phyloP scores from a whole-genome alignment of 2,797 vertebrate species.

The Argyrosomus regius region DNA sequence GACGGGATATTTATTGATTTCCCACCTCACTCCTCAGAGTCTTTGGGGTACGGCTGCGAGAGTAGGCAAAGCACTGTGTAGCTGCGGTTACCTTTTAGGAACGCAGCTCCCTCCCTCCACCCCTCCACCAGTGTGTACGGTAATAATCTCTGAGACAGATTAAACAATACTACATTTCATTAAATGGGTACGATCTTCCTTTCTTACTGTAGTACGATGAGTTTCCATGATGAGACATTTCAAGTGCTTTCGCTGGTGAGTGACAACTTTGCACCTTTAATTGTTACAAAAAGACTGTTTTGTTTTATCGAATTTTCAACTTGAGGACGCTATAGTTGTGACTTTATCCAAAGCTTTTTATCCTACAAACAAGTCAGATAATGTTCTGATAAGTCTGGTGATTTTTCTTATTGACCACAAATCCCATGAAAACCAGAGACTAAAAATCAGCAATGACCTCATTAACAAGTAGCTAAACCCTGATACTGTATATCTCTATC shows the following conservation, averaged over 20 bases:
- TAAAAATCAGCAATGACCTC: constrained; percentile 10
- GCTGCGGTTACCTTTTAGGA: constrained; percentile 50
- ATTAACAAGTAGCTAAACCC: constrained; percentile 3
- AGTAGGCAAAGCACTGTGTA: constrained; percentile 92
- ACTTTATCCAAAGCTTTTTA: constrained; percentile 12
- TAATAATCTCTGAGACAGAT: constrained; percentile 43
- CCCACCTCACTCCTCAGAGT: constrained; percentile 87
- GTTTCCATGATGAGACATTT: constrained; percentile 44
- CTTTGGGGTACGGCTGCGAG: constrained; percentile 84
- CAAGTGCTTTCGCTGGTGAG: constrained; percentile 60
- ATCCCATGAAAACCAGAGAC: constrained; percentile 21
- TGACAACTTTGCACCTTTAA: constrained; percentile 48
- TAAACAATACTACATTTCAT: constrained; percentile 43
- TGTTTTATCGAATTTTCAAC: constrained; percentile 9
- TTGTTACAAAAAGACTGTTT: constrained; percentile 23
- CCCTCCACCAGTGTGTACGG: constrained; percentile 12
- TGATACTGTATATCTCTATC: not conserved
- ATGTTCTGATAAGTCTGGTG: not conserved
- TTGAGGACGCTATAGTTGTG: constrained; percentile 1
- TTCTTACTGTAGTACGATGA: constrained; percentile 34
- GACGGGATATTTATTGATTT: constrained; percentile 99
- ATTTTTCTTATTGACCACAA: constrained; percentile 23
- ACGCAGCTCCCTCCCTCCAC: not conserved
- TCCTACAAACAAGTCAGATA: not conserved
- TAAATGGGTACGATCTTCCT: constrained; percentile 59